Evolutionary conservation across 2,797 vertebrate genomes (phyloP), one percentile per base, ranked within the genome.

Genomic region (Ctenopoma kingsleyae): DNA sequence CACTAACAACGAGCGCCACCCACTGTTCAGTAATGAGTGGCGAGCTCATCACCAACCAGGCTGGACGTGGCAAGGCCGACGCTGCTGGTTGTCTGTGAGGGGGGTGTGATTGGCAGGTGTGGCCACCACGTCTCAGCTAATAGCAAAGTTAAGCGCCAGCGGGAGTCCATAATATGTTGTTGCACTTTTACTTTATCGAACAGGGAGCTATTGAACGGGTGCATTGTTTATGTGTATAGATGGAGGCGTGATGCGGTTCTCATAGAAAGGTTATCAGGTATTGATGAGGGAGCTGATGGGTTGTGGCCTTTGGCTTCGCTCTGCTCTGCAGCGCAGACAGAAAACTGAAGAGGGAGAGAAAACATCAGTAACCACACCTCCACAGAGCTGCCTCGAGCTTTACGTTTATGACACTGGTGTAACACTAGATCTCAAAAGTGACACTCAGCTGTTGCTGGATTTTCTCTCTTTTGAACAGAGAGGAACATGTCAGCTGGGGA

Each of bases 181-280:
- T 84, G 81, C 79, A 83, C 82, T 90, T 77, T 74, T 61, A 8
- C 56, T 59, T 8, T 12, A 82, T 86, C 8, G 78, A 89, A 62
- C 81, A 52, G 40, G 67, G 22, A 0, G 69, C 25, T 49, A 87
- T 89, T 46, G 85, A 87, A 72, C 43, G 9, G 36, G 9, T 9
- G 9, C 30, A 72, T 62, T 84, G 86, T 88, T 86, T 85, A 67
- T 81, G 56, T 82, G 73, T 58, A 1, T 57, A 69, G 72, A 76
- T 50, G 66, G 75, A 75, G 77, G 71, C 58, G 52, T 58, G 68
- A 67, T 51, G 72, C 36, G 69, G 27, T 44, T 23, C 76, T 67
- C 78, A 69, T 48, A 74, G 19, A 87, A 89, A 88, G 84, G 87
- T 89, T 81, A 91, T 84, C 67, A 66, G 67, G 20, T 81, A 88